These are phyloP conservation scores for Crotophaga sulcirostris DNA, from an alignment of 2,113 vertebrate genomes.

Conservation along the genomic window DNA sequence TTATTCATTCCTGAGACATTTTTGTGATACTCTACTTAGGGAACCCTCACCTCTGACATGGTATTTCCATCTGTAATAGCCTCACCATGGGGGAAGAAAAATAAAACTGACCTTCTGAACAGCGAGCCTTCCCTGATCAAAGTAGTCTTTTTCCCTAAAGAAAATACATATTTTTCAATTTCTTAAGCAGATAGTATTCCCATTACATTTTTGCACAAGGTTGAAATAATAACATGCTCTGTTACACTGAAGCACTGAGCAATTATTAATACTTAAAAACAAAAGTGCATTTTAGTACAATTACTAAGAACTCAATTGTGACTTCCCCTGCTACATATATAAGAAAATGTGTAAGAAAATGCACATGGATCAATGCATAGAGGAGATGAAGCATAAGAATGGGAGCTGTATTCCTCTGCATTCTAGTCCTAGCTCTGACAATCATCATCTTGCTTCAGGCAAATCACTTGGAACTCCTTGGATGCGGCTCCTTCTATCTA, in stretches of 20 bases:
- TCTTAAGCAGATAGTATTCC: not conserved
- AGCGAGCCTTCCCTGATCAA: not conserved
- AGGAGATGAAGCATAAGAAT: constrained; percentile 25
- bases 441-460: constrained; percentile 23
- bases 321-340: not conserved
- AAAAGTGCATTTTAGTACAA: not conserved
- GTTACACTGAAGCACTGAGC: not conserved
- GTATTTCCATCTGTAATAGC: not conserved
- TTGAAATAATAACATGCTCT: not conserved
- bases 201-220: not conserved
- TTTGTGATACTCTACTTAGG: not conserved
- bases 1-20: not conserved
- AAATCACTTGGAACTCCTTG: constrained; percentile 3
- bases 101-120: not conserved
- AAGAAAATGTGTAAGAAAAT: not conserved
- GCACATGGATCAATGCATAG: not conserved
- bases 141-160: not conserved
- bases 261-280: not conserved
- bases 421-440: constrained; percentile 2
- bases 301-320: not conserved
- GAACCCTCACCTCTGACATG: not conserved
- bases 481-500: not conserved
- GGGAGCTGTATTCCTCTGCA: not conserved
- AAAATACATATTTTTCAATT: not conserved
- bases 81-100: not conserved